These are phyloP conservation scores for Eulemur rubriventer DNA, from an alignment of 2,797 vertebrate species.

Conservation along the genomic window DNA sequence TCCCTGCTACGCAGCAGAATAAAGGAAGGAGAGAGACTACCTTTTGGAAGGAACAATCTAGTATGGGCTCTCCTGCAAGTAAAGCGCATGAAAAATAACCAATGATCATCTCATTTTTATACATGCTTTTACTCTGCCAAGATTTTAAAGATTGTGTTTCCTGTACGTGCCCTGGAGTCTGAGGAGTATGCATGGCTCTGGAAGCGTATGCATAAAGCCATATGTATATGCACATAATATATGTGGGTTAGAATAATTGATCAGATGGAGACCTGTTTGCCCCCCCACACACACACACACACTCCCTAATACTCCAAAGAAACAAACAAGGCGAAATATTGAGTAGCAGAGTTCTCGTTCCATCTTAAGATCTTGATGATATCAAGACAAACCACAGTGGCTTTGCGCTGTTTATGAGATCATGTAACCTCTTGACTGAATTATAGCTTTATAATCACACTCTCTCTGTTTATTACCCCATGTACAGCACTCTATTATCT, in stretches of 20 bases:
- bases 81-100: background rate
- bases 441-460: slow-evolving; percentile 49
- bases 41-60: background rate
- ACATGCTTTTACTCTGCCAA: background rate
- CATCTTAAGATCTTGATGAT: background rate
- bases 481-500: slow-evolving; percentile 1
- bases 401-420: background rate
- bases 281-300: no score
- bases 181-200: background rate
- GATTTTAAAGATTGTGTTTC: slow-evolving; percentile 16
- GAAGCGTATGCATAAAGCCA: background rate
- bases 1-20: background rate
- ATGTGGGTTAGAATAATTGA: background rate
- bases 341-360: background rate
- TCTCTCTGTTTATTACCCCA: slow-evolving; percentile 45
- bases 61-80: background rate
- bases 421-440: slow-evolving; percentile 48
- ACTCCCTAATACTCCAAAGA: background rate
- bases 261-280: background rate
- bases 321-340: slow-evolving; percentile 20
- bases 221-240: background rate
- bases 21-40: background rate
- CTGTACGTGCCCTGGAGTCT: background rate
- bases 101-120: background rate
- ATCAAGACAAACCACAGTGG: slow-evolving; percentile 9